A percentile compares a stretch with the other conserved stretches of the same genome.
Conservation (phyloP, 2,888 invertebrate genomes). For the Eupithecia subfuscata region DNA sequence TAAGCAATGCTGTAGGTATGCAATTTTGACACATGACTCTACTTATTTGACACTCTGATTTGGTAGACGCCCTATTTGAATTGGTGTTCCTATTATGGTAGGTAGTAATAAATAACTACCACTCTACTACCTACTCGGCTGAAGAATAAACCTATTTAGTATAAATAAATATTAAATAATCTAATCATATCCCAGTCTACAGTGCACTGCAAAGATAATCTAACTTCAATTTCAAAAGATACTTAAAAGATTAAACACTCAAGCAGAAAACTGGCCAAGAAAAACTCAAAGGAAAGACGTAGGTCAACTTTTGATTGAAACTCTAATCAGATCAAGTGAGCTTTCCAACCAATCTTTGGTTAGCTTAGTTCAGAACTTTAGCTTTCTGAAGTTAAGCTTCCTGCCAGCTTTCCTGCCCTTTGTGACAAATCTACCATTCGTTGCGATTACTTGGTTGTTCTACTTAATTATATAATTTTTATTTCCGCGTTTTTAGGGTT, state of each 20-base stretch:
- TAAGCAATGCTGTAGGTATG: background rate
- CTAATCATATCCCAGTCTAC: background rate
- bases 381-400: slow-evolving; percentile 21
- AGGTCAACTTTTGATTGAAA: slow-evolving; percentile 33
- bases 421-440: background rate
- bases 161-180: background rate
- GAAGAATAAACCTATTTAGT: background rate
- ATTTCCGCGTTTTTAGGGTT: too few species aligned
- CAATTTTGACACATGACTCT: too few species aligned
- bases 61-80: background rate
- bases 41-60: background rate
- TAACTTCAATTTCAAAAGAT: slow-evolving; percentile 5
- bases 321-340: slow-evolving; percentile 29
- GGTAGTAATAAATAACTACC: too few species aligned
- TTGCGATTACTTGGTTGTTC: background rate
- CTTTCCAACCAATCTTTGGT: slow-evolving; percentile 31
- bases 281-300: slow-evolving; percentile 6
- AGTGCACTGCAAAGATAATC: slow-evolving; percentile 2
- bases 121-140: background rate
- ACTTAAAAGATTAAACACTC: slow-evolving; percentile 5
- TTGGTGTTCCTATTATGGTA: background rate
- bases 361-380: slow-evolving; percentile 19
- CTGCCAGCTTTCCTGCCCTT: slow-evolving; percentile 1
- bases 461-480: too few species aligned
- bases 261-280: background rate